A percentile compares a stretch with the other conserved stretches of the same genome.
These are phyloP conservation scores for Hipparchia semele DNA, from an alignment of 2,888 invertebrate species.

Conservation along the genomic window DNA sequence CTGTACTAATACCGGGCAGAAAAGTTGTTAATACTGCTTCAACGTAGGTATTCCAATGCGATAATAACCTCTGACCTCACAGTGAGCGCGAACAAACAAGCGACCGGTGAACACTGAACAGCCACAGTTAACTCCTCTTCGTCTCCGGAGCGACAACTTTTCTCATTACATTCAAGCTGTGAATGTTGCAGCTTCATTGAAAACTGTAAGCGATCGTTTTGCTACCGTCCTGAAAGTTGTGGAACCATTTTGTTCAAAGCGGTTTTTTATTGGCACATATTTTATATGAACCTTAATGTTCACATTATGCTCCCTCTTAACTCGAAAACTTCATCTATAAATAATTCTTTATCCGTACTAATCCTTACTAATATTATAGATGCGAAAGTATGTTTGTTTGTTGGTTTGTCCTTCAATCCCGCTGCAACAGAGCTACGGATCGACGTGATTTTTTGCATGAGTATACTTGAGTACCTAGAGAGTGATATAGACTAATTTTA, in stretches of 20 bases:
- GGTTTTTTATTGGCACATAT: not conserved
- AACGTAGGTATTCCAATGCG: not conserved
- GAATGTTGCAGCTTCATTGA: not conserved
- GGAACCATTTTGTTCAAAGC: not conserved
- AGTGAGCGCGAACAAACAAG: not conserved
- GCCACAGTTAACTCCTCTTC: not conserved
- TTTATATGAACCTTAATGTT: no score
- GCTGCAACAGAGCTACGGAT: no score
- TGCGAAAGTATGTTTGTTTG: no score
- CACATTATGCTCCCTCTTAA: no score
- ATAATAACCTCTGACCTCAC: constrained; percentile 4
- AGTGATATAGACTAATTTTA: no score
- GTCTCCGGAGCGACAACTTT: constrained; percentile 6
- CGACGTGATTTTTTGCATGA: no score
- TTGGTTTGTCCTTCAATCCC: no score
- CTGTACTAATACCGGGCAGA: no score
- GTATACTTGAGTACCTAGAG: no score
- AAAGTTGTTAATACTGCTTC: not conserved
- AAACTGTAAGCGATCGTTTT: not conserved
- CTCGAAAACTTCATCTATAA: no score
- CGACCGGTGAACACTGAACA: constrained; percentile 2
- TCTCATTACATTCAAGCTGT: constrained; percentile 3
- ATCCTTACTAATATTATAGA: no score
- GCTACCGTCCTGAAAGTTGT: not conserved
- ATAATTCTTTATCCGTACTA: no score